A percentile compares a stretch with the other conserved stretches of the same genome.
These are phyloP conservation scores for Marcusenius ussheri DNA, from an alignment of 2,113 vertebrate species.

Conservation along the genomic window DNA sequence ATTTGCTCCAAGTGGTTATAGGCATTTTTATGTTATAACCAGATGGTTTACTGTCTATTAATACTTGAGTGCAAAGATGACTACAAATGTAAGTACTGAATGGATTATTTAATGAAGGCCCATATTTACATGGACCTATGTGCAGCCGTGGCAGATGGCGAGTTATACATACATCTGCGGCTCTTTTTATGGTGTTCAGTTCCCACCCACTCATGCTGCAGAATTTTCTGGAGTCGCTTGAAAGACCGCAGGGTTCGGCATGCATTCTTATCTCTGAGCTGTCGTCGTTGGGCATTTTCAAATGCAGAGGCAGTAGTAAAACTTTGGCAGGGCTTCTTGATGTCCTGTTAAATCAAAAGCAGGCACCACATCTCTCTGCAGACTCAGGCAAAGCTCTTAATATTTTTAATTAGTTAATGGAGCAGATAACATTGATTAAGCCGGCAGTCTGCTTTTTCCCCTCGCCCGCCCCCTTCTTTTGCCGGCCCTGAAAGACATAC, in stretches of 20 bases:
- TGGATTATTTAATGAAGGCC: constrained; percentile 3
- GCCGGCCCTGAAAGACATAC: constrained; percentile 45
- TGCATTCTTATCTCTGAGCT: background rate
- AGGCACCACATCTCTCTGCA: constrained; percentile 36
- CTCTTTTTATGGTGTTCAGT: background rate
- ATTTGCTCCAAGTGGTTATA: background rate
- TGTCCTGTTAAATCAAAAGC: constrained; percentile 51
- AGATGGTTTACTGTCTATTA: background rate
- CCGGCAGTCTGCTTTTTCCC: constrained; percentile 49
- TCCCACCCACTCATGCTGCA: background rate
- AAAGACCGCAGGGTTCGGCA: background rate
- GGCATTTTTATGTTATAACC: background rate
- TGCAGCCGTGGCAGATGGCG: background rate
- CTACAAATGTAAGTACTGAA: background rate
- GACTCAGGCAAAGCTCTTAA: constrained; percentile 55
- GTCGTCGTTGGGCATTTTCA: background rate
- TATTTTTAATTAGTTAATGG: constrained; percentile 73
- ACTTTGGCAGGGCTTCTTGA: constrained; percentile 40
- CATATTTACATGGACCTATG: background rate
- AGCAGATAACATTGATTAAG: constrained; percentile 55
- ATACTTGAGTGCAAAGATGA: background rate
- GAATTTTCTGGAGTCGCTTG: background rate
- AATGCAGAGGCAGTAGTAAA: constrained; percentile 9
- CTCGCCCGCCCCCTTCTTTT: constrained; percentile 25
- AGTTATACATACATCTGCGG: background rate